phyloP scores from a whole-genome alignment of 2,888 invertebrate genomes.

The Erebia epiphron region DNA sequence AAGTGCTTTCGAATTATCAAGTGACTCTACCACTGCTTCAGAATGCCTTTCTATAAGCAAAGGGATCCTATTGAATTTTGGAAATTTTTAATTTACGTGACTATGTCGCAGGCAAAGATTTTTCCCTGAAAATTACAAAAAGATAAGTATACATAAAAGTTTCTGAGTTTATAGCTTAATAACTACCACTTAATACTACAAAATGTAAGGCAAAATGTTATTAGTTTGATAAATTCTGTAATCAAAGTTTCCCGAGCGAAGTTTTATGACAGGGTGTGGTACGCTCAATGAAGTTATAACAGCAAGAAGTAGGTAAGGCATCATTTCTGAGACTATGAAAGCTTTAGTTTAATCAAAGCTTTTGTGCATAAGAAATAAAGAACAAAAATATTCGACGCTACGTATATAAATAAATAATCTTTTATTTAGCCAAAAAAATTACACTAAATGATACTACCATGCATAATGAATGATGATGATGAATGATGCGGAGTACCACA shows the following conservation, averaged over 20 bases:
- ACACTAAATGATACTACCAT: too few species aligned
- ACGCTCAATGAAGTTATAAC: slow-evolving; percentile 14
- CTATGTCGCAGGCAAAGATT: too few species aligned
- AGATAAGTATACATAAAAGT: neutral
- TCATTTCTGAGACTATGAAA: slow-evolving; percentile 9
- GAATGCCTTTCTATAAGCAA: too few species aligned
- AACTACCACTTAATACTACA: slow-evolving; percentile 1
- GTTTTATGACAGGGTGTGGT: slow-evolving; percentile 15
- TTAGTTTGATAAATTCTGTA: slow-evolving; percentile 19
- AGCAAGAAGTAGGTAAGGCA: slow-evolving; percentile 4
- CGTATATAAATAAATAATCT: too few species aligned
- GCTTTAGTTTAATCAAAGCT: neutral
- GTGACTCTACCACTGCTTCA: too few species aligned
- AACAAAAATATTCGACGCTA: too few species aligned
- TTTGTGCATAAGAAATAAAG: neutral
- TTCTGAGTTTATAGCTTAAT: neutral
- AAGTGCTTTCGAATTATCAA: too few species aligned
- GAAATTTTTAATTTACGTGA: neutral
- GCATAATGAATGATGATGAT: too few species aligned
- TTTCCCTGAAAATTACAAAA: too few species aligned
- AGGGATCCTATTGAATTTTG: too few species aligned
- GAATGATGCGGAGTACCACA: too few species aligned
- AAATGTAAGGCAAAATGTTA: slow-evolving; percentile 23
- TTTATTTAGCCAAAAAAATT: too few species aligned
- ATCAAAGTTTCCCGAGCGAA: slow-evolving; percentile 11